phyloP scores from a whole-genome alignment of 64 coral and sea anemone species.

The Porites lutea region DNA sequence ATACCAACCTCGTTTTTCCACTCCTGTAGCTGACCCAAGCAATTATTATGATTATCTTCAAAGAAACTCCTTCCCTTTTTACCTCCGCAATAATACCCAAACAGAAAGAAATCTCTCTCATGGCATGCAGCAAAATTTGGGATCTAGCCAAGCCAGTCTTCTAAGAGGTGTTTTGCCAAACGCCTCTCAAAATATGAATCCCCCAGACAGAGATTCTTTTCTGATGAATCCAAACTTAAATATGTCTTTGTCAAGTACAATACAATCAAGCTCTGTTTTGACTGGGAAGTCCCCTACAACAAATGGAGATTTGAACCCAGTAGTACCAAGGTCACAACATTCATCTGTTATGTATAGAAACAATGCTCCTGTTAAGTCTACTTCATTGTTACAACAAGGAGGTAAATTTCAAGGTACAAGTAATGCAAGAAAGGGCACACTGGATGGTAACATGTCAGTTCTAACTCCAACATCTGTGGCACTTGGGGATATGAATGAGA shows the following conservation, averaged over 20 bases:
- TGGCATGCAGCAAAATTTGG: constrained; percentile 64
- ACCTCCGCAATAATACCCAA: constrained; percentile 73
- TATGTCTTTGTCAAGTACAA: constrained; percentile 13
- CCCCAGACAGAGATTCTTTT: constrained; percentile 9
- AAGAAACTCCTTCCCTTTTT: constrained; percentile 86
- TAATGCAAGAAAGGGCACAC: neutral
- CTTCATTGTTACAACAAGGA: constrained; percentile 20
- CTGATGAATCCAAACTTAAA: constrained; percentile 5
- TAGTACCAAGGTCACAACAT: neutral
- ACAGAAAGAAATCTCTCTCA: constrained; percentile 32
- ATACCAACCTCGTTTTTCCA: constrained; percentile 17
- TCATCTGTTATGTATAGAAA: constrained; percentile 42
- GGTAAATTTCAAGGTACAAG: constrained; percentile 16
- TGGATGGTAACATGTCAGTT: neutral
- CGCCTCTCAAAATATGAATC: constrained; percentile 10
- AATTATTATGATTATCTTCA: constrained; percentile 56
- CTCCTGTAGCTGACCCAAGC: constrained; percentile 4
- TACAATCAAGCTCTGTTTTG: constrained; percentile 71
- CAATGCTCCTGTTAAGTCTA: neutral
- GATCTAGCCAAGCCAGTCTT: constrained; percentile 60
- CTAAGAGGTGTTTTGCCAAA: constrained; percentile 44
- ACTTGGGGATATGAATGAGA: constrained; percentile 5
- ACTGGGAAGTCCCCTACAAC: constrained; percentile 30
- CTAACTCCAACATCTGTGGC: neutral
- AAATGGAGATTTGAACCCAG: constrained; percentile 27